phyloP scores from a whole-genome alignment of 2,888 invertebrate genomes.

The Orchesellides sinensis region DNA sequence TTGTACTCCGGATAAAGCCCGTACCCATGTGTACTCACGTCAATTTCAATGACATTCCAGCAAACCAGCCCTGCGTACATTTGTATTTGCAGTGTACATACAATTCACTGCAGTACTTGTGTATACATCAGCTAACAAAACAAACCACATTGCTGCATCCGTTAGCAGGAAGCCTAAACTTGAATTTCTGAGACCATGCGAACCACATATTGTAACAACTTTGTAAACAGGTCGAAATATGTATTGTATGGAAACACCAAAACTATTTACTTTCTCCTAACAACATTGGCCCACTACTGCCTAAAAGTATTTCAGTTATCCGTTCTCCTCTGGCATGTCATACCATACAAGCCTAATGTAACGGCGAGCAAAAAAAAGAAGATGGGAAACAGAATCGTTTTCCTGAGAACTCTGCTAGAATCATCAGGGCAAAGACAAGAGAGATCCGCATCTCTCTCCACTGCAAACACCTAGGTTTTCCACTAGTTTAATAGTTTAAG shows the following conservation, averaged over 20 bases:
- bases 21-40: too few species aligned
- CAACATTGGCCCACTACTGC: slow-evolving; percentile 47
- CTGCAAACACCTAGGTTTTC: too few species aligned
- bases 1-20: too few species aligned
- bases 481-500: too few species aligned
- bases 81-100: too few species aligned
- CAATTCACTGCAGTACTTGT: too few species aligned
- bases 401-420: slow-evolving; percentile 40
- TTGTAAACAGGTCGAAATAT: slow-evolving; percentile 49
- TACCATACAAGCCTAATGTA: slow-evolving; percentile 11
- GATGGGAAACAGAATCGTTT: slow-evolving; percentile 42
- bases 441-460: slow-evolving; percentile 18
- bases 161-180: slow-evolving; percentile 12
- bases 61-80: too few species aligned
- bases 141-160: slow-evolving; percentile 18
- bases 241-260: slow-evolving; percentile 20
- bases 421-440: slow-evolving; percentile 31
- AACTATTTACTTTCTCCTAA: slow-evolving; percentile 30
- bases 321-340: background rate
- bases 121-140: too few species aligned
- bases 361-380: too few species aligned
- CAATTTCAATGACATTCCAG: too few species aligned
- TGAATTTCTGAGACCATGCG: slow-evolving; percentile 17
- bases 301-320: slow-evolving; percentile 24
- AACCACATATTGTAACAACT: slow-evolving; percentile 30